Evolutionary conservation across 1,140 invertebrate genomes (phyloP).

Genomic region (Phenacoccus solenopsis): DNA sequence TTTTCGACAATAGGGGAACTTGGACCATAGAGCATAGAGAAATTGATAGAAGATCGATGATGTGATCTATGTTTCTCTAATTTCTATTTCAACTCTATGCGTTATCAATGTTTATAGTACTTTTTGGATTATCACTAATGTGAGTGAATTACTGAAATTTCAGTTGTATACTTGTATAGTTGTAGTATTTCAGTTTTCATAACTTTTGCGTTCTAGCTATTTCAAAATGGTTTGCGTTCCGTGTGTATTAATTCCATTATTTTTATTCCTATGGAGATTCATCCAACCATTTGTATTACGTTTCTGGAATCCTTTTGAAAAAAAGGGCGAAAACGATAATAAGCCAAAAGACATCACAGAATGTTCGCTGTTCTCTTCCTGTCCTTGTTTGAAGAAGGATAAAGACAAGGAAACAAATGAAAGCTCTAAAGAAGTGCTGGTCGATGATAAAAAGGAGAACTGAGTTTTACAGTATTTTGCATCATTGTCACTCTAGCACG

Average conservation of each 20-base stretch:
- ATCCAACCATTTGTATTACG: not conserved
- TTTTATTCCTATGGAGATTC: slow-evolving; percentile 12
- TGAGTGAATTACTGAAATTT: too few species aligned
- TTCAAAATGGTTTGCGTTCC: slow-evolving; percentile 15
- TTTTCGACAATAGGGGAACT: too few species aligned
- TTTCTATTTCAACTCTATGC: too few species aligned
- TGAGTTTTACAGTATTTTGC: not conserved
- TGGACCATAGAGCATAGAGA: too few species aligned
- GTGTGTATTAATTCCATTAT: slow-evolving; percentile 7
- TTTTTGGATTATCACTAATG: too few species aligned
- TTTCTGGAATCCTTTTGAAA: slow-evolving; percentile 17
- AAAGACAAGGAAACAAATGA: not conserved
- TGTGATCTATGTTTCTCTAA: too few species aligned
- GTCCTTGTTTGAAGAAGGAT: not conserved
- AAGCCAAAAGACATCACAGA: not conserved
- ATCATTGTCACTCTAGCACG: too few species aligned
- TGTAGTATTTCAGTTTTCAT: too few species aligned
- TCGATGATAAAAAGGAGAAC: not conserved
- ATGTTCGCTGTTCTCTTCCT: not conserved
- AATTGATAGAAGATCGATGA: too few species aligned
- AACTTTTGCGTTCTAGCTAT: not conserved
- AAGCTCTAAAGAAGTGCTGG: not conserved
- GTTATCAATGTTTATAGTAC: too few species aligned
- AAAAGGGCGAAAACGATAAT: not conserved
- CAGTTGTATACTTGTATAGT: too few species aligned